Evolutionary conservation across 1,140 invertebrate species (phyloP), one percentile per base, ranked within the genome.

Genomic region (Drosophila pallidifrons): DNA sequence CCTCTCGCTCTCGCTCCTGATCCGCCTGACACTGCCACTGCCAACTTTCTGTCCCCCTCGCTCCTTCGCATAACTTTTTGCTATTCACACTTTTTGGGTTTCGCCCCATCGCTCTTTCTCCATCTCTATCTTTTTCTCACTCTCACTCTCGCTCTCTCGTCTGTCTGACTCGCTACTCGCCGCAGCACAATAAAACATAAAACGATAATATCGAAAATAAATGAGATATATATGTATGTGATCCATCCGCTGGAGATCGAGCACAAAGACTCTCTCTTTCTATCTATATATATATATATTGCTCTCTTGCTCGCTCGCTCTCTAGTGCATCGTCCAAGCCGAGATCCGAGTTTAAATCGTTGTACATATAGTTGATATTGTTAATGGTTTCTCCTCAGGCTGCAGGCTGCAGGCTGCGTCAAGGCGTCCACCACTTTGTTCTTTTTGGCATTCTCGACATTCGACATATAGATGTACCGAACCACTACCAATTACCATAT

Each of bases 361-460:
- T 73, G 64, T 73, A 67, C 55, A 68, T 67, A 73, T 67, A 68
- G 54, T 60, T 52, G 38, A 68, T 60, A 73, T 59, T 68, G 55
- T 68, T 68, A 47, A 67, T 58, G 55, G 64, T 68, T 68, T 73
- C 64, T 60, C 38, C 55, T 60, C 61, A 35, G 69, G 63, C 55
- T 49, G 47, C 35, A 35, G 69, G 63, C 55, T 49, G 47, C 35
- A 30, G 7, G 30, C 59, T 49, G 45, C 11, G 16, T 46, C 28
- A 32, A 30, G 13, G 28, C 38, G 52, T 35, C 41, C 38, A 55
- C 54, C 16, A 10, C 20, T 28, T 38, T 38, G 35, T 38, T 54
- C 25, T 35, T 67, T 25, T 67, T 52, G 16, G 15, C 54, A 45
- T 67, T 59, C 63, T 59, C 15, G 16, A 41, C 59, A 25, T 25